Evolutionary conservation across 2,888 invertebrate species (phyloP).

Genomic region (Terebella lapidaria): DNA sequence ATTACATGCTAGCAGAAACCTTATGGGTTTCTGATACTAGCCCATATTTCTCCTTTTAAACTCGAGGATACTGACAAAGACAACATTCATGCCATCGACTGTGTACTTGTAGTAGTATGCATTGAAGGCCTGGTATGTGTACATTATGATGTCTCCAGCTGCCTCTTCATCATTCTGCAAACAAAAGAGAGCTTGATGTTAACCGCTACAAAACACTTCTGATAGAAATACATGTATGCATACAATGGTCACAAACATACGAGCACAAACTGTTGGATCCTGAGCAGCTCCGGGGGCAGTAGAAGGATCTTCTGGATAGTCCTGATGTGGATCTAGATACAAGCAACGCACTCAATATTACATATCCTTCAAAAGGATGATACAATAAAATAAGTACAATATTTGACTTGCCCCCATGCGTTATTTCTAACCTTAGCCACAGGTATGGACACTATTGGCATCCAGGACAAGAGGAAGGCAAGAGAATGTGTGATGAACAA

Average conservation of each 20-base stretch:
- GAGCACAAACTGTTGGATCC: too few species aligned
- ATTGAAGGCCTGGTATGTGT: constrained; percentile 42
- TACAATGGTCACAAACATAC: background rate
- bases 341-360: too few species aligned
- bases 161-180: constrained; percentile 18
- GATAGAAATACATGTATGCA: background rate
- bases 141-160: constrained; percentile 43
- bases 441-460: constrained; percentile 43
- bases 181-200: background rate
- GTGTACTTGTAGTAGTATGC: constrained; percentile 48
- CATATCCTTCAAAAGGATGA: too few species aligned
- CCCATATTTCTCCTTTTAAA: too few species aligned
- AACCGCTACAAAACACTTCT: too few species aligned
- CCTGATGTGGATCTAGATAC: constrained; percentile 43
- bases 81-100: constrained; percentile 47
- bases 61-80: constrained; percentile 49
- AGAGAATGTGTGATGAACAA: constrained; percentile 32
- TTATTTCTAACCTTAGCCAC: constrained; percentile 43
- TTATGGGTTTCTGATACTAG: too few species aligned
- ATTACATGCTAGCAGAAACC: background rate
- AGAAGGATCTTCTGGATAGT: constrained; percentile 37
- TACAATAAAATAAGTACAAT: too few species aligned
- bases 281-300: constrained; percentile 36
- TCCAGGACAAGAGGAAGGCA: constrained; percentile 34
- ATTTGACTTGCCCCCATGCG: too few species aligned